These are phyloP conservation scores for Temnothorax curvispinosus DNA, from an alignment of 1,140 invertebrate genomes.

Conservation along the genomic window DNA sequence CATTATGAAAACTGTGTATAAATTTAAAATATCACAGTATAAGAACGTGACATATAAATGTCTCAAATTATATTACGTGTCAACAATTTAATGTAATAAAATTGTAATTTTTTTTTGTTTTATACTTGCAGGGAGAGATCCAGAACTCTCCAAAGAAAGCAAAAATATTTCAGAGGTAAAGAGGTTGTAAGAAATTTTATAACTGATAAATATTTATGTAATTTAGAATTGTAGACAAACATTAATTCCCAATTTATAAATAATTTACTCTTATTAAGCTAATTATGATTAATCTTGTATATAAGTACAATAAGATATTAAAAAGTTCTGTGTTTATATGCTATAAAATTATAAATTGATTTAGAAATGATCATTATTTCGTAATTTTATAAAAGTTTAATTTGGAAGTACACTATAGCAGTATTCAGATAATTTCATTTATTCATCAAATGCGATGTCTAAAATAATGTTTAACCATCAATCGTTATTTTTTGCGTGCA, in stretches of 20 bases:
- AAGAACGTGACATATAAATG: not conserved
- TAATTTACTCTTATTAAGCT: not conserved
- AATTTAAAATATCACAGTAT: not conserved
- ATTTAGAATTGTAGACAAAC: not conserved
- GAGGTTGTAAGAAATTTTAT: not conserved
- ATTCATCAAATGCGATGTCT: not conserved
- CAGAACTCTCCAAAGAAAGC: not conserved
- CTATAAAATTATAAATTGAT: not conserved
- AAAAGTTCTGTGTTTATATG: not conserved
- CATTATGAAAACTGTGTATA: not conserved
- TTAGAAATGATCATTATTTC: not conserved
- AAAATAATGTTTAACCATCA: not conserved
- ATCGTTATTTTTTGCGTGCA: not conserved
- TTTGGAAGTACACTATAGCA: not conserved
- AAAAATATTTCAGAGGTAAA: not conserved
- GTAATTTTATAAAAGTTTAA: not conserved
- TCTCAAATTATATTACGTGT: not conserved
- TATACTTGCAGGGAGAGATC: not conserved
- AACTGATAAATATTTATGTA: not conserved
- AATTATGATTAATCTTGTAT: not conserved
- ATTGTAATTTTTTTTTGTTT: not conserved
- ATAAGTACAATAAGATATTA: not conserved
- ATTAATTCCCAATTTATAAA: not conserved
- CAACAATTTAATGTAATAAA: conserved; percentile 12
- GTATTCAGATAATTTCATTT: not conserved